Conservation (phyloP, 2,113 vertebrate species). For the Pungitius pungitius region DNA sequence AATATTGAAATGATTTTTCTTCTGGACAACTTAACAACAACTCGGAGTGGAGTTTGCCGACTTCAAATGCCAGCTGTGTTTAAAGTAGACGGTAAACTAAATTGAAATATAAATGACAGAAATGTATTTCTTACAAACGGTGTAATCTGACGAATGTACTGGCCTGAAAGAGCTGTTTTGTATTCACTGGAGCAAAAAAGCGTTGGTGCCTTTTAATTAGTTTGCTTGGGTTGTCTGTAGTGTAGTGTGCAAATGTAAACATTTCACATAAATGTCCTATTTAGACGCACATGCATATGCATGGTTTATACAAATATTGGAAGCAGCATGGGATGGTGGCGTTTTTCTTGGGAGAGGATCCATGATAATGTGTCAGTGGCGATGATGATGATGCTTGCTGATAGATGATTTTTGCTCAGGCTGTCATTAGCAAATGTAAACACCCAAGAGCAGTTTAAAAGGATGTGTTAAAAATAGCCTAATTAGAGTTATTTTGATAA, state of each 20-base stretch:
- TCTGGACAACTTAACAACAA: slow-evolving; percentile 16
- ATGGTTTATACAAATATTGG: slow-evolving; percentile 8
- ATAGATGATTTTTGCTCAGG: slow-evolving; percentile 73
- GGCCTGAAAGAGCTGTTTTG: slow-evolving; percentile 60
- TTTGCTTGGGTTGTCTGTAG: slow-evolving; percentile 47
- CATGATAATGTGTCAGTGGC: slow-evolving; percentile 59
- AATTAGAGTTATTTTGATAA: slow-evolving; percentile 77
- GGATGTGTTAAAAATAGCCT: slow-evolving; percentile 79
- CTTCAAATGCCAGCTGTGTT: slow-evolving; percentile 33
- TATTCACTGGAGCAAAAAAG: slow-evolving; percentile 64
- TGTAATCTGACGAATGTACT: slow-evolving; percentile 39
- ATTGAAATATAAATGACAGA: slow-evolving; percentile 58
- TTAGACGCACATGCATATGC: not conserved
- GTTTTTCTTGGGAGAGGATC: slow-evolving; percentile 48
- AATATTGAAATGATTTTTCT: slow-evolving; percentile 9
- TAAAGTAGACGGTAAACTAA: slow-evolving; percentile 35
- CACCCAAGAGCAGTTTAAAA: slow-evolving; percentile 74
- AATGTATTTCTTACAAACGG: slow-evolving; percentile 41
- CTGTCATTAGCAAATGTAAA: slow-evolving; percentile 78
- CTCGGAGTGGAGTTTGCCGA: not conserved
- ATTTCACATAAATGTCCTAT: slow-evolving; percentile 15
- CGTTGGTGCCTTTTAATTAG: slow-evolving; percentile 61
- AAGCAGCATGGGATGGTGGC: slow-evolving; percentile 26
- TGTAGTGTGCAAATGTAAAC: slow-evolving; percentile 52
- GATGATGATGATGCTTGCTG: slow-evolving; percentile 76